Evolutionary conservation across 2,797 vertebrate species (phyloP).

Genomic region (Pantherophis alleghaniensis): DNA sequence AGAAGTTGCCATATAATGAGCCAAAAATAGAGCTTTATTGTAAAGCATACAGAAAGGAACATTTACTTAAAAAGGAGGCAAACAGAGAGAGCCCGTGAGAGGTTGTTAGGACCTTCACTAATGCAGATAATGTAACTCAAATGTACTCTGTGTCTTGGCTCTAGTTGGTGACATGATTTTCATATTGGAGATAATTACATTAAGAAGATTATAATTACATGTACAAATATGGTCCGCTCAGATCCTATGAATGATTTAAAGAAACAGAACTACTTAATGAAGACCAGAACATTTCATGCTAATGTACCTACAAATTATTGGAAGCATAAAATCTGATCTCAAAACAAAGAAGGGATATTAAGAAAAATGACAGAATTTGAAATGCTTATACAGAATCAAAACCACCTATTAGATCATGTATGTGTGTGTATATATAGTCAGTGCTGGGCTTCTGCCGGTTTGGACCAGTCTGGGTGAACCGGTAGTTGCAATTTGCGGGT

Average conservation of each 20-base stretch:
- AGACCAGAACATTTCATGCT: not conserved
- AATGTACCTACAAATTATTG: not conserved
- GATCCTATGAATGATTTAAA: not conserved
- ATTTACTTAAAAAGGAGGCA: not conserved
- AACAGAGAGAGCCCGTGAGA: not conserved
- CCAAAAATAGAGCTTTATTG: not conserved
- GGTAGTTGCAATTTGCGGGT: too few species aligned
- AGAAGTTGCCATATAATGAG: not conserved
- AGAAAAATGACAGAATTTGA: not conserved
- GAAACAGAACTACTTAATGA: not conserved
- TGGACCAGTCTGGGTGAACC: too few species aligned
- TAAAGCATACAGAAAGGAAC: not conserved
- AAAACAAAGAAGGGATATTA: not conserved
- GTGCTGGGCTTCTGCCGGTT: too few species aligned
- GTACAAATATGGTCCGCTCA: not conserved
- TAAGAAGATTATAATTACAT: not conserved
- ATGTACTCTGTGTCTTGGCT: not conserved
- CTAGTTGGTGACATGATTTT: not conserved
- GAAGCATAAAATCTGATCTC: not conserved
- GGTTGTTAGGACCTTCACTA: not conserved
- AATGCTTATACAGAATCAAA: not conserved
- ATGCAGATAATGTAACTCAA: not conserved
- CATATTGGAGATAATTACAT: not conserved
- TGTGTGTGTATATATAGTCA: not conserved
- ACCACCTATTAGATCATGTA: not conserved